A percentile compares a stretch with the other conserved stretches of the same genome.
phyloP scores from a whole-genome alignment of 2,797 vertebrate genomes.

The Macropodus opercularis region DNA sequence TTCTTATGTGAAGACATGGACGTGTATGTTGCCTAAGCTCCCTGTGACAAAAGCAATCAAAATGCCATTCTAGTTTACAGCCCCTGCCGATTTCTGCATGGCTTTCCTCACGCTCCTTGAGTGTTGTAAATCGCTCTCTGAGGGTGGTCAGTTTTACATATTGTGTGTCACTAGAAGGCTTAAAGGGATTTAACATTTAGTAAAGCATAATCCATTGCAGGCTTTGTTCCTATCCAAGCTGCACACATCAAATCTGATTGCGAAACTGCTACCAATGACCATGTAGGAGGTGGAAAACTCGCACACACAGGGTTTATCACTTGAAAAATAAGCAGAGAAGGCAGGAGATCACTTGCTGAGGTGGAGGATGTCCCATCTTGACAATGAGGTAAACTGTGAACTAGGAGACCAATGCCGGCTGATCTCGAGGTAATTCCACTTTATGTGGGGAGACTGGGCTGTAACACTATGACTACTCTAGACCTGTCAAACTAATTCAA shows the following conservation, averaged over 20 bases:
- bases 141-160: slow-evolving; percentile 86
- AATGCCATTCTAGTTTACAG: slow-evolving; percentile 43
- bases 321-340: slow-evolving; percentile 68
- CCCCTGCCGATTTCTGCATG: slow-evolving; percentile 15
- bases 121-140: slow-evolving; percentile 76
- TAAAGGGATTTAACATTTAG: slow-evolving; percentile 87
- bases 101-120: slow-evolving; percentile 41
- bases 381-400: slow-evolving; percentile 75
- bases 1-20: slow-evolving; percentile 47
- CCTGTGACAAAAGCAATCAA: slow-evolving; percentile 67
- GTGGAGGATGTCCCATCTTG: slow-evolving; percentile 62
- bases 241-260: slow-evolving; percentile 83
- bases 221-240: slow-evolving; percentile 83
- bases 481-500: slow-evolving; percentile 67
- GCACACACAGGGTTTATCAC: slow-evolving; percentile 52
- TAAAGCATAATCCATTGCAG: slow-evolving; percentile 81
- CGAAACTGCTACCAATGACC: slow-evolving; percentile 74
- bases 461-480: slow-evolving; percentile 37
- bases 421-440: slow-evolving; percentile 47
- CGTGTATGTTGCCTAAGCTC: slow-evolving; percentile 46
- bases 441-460: slow-evolving; percentile 31
- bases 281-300: slow-evolving; percentile 52
- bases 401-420: slow-evolving; percentile 39
- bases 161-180: slow-evolving; percentile 84
- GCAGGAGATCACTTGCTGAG: slow-evolving; percentile 66